Percentiles rank a stretch among this genome's conserved stretches.
phyloP scores from a whole-genome alignment of 2,888 invertebrate species.

The Hetaerina titia region DNA sequence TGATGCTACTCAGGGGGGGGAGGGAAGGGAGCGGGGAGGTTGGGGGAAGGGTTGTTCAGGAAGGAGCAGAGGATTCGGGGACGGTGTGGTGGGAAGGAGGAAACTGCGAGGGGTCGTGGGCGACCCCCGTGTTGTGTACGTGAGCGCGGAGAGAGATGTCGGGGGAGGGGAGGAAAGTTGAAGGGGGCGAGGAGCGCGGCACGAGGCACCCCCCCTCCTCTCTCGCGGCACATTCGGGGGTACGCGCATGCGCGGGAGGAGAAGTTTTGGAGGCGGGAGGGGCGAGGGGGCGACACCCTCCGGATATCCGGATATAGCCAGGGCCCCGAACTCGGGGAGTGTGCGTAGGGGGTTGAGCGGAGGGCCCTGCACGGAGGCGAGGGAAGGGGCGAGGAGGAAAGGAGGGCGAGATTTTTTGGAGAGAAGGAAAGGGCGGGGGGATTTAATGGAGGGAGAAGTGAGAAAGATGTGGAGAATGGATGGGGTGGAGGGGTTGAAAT shows the following conservation, averaged over 20 bases:
- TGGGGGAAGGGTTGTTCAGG: background rate
- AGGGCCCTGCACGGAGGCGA: background rate
- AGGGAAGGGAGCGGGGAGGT: background rate
- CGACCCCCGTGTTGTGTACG: background rate
- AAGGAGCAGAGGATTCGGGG: background rate
- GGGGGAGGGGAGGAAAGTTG: background rate
- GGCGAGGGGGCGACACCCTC: conserved; percentile 7
- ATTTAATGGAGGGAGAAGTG: no score
- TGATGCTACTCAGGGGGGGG: background rate
- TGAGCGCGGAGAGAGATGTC: background rate
- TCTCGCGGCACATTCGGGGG: background rate
- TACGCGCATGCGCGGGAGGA: conserved; percentile 40
- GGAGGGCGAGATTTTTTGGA: background rate
- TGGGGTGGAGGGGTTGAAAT: background rate
- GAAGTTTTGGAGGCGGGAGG: background rate
- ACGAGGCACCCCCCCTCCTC: background rate
- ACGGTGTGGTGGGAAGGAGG: background rate
- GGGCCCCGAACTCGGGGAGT: conserved; percentile 42
- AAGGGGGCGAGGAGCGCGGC: background rate
- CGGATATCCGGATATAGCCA: conserved; percentile 66
- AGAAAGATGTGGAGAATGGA: background rate
- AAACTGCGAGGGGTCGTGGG: background rate
- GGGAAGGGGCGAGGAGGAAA: background rate
- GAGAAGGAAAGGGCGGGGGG: background rate
- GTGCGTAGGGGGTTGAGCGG: background rate